Evolutionary conservation across 2,888 invertebrate species (phyloP), one percentile per base, ranked within the genome.

Genomic region (Tipula vernalis): DNA sequence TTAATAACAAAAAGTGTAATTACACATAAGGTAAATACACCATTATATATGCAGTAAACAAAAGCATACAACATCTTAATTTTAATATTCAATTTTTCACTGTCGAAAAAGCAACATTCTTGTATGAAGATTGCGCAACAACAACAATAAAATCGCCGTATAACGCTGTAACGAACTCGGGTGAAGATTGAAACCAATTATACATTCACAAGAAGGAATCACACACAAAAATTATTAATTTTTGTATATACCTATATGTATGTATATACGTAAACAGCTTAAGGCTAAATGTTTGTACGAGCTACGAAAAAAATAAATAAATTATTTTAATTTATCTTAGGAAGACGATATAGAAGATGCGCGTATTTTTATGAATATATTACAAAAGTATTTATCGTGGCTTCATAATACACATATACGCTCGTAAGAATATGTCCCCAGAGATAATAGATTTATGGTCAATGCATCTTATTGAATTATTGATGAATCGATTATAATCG

Each of bases 71-170:
- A 71, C 71, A 71, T 71, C 71, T 71, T 71, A 71, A 71, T 71
- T 71, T 71, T 71, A 71, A 71, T 71, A 71, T 71, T 71, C 71
- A 71, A 71, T 71, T 71, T 71, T 71, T 71, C 71, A 71, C 71
- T 71, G 71, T 71, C 71, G 71, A 71, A 44, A 51, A 51, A 51
- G 8, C 51, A 51, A 71, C 71, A 28, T 71, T 71, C 71, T 71
- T 71, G 10, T 71, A 71, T 12, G 10, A 71, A 71, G 28, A 71
- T 71, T 28, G 28, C 28, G 2, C 71, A 71, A 71, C 71, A 71
- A 71, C 71, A 71, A 71, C 18, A 3, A 71, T 1, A n/a, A 57
- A 13, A 51, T 51, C 51, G 10, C 51, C n/a, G 71, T 18, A 71
- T 10, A 28, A 71, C 6, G 39, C 39, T 39, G 6, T 51, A 51